A percentile compares a stretch with the other conserved stretches of the same genome.
These are phyloP conservation scores for Halcyon senegalensis DNA, from an alignment of 2,113 vertebrate genomes.

Conservation along the genomic window DNA sequence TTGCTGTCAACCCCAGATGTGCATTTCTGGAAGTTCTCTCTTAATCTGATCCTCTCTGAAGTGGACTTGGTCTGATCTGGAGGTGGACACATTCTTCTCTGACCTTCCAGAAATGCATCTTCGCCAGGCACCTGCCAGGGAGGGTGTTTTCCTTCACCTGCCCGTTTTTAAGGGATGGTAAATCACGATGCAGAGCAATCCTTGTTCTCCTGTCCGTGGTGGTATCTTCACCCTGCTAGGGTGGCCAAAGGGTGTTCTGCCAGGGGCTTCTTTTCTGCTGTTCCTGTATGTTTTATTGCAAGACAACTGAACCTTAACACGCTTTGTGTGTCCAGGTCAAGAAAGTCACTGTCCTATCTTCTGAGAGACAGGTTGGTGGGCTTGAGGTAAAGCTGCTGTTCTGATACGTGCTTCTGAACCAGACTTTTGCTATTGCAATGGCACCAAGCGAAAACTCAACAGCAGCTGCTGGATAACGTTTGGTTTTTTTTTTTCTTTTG, in stretches of 20 bases:
- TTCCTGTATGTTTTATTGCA: slow-evolving; percentile 41
- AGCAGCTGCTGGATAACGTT: slow-evolving; percentile 71
- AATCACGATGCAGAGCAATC: neutral
- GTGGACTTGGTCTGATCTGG: neutral
- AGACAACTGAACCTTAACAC: slow-evolving; percentile 72
- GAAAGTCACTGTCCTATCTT: slow-evolving; percentile 78
- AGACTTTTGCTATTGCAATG: slow-evolving; percentile 74
- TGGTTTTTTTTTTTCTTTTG: slow-evolving; percentile 50
- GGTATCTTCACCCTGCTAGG: neutral
- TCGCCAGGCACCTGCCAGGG: neutral
- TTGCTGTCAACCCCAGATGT: neutral
- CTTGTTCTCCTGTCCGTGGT: neutral
- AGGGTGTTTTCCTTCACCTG: neutral
- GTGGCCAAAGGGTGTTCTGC: slow-evolving; percentile 1
- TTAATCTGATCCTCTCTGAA: neutral
- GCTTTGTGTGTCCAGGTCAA: slow-evolving; percentile 86
- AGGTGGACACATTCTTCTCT: neutral
- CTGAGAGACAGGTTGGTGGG: slow-evolving; percentile 83
- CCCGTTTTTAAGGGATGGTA: neutral
- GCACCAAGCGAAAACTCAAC: slow-evolving; percentile 69
- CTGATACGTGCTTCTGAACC: slow-evolving; percentile 69
- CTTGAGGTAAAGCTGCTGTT: slow-evolving; percentile 84
- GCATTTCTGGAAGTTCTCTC: slow-evolving; percentile 5
- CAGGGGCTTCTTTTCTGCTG: slow-evolving; percentile 41
- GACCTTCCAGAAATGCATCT: neutral